Evolutionary conservation across 2,888 invertebrate species (phyloP).

Genomic region (Drosophila sordidula): DNA sequence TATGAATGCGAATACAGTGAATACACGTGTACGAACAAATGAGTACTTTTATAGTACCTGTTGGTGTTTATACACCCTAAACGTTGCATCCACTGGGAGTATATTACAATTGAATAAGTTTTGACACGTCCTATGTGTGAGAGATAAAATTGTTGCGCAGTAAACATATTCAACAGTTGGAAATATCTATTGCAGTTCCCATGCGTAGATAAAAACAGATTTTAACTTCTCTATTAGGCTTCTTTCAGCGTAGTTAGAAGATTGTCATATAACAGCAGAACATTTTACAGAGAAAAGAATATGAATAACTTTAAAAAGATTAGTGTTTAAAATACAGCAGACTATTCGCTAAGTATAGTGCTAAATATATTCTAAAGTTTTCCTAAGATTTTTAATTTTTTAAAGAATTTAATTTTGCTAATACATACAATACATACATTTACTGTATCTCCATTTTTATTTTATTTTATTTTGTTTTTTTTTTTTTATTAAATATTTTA

Average conservation of each 20-base stretch:
- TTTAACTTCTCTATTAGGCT: neutral
- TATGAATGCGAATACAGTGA: slow-evolving; percentile 33
- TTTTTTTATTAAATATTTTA: too few species aligned
- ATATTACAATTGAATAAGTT: slow-evolving; percentile 3
- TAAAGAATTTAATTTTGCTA: too few species aligned
- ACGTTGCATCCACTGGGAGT: neutral
- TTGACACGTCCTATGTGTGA: slow-evolving; percentile 1
- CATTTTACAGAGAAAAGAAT: too few species aligned
- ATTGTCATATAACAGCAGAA: too few species aligned
- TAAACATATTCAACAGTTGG: neutral
- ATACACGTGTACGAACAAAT: slow-evolving; percentile 13
- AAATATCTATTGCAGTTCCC: neutral
- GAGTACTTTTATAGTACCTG: slow-evolving; percentile 23
- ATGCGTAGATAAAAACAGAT: neutral
- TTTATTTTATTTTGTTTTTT: too few species aligned
- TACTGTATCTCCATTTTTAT: too few species aligned
- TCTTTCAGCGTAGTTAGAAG: neutral
- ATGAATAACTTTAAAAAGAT: too few species aligned
- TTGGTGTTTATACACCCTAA: slow-evolving; percentile 15
- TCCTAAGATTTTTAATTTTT: too few species aligned
- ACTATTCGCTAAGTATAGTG: too few species aligned
- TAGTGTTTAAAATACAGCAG: too few species aligned
- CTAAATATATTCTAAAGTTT: too few species aligned
- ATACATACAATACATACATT: too few species aligned
- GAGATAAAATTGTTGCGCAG: slow-evolving; percentile 2